Conservation (phyloP, 2,888 invertebrate species). For the Plebejus anna region DNA sequence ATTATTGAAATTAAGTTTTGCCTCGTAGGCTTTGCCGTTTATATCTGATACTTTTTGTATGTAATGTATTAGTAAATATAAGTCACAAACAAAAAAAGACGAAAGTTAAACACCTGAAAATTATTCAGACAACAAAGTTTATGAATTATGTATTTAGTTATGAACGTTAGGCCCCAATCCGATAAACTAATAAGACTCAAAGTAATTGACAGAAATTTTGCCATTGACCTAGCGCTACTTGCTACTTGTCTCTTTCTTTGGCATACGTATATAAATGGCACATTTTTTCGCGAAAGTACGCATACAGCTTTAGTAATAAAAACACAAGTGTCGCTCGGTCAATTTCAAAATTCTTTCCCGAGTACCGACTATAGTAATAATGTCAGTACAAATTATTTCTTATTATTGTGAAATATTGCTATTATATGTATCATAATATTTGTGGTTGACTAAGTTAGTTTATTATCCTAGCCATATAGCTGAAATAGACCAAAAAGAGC, state of each 20-base stretch:
- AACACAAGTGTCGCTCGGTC: no score
- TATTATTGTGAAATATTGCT: background rate
- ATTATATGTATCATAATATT: background rate
- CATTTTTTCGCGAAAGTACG: no score
- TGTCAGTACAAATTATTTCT: background rate
- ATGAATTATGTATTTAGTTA: background rate
- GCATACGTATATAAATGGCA: no score
- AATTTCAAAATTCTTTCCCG: background rate
- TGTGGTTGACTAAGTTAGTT: background rate
- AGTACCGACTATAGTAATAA: background rate
- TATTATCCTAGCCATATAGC: background rate
- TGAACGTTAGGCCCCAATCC: background rate
- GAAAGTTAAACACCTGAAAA: background rate
- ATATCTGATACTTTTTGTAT: no score
- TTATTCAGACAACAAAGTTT: background rate
- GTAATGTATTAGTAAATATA: no score
- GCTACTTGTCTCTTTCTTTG: no score
- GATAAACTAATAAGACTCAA: background rate
- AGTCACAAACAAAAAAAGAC: background rate
- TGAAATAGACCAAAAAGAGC: constrained; percentile 19
- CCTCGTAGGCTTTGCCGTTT: no score
- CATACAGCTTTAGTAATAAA: no score
- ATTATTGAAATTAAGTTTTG: no score
- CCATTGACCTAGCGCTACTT: no score
- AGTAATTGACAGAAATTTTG: no score